Evolutionary conservation across 2,113 vertebrate species (phyloP).

Genomic region (Brienomyrus longianalis): DNA sequence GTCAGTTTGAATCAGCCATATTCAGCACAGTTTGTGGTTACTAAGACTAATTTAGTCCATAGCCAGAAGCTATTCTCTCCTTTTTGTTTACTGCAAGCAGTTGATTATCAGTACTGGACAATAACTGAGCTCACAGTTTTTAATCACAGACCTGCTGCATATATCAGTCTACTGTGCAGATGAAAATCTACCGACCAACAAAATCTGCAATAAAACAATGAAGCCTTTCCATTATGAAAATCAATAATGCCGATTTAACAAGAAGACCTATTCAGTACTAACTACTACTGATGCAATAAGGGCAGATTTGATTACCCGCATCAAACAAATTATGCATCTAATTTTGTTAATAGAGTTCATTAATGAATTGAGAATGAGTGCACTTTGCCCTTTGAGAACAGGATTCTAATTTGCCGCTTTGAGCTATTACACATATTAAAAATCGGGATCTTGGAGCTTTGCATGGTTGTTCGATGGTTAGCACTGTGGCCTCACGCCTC

Average conservation of each 20-base stretch:
- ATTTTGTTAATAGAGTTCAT: conserved; percentile 30
- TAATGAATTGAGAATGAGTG: conserved; percentile 28
- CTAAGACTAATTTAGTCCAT: not conserved
- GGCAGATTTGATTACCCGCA: conserved; percentile 29
- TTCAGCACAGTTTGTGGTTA: not conserved
- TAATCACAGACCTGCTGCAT: not conserved
- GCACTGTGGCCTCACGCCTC: not conserved
- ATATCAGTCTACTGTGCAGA: not conserved
- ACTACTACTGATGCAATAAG: conserved; percentile 21
- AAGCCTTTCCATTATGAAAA: conserved; percentile 7
- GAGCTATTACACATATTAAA: conserved; percentile 54
- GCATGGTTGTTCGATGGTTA: not conserved
- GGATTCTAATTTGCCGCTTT: conserved; percentile 27
- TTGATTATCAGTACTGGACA: not conserved
- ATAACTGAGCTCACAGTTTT: not conserved
- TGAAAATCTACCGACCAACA: not conserved
- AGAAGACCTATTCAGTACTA: conserved; percentile 13
- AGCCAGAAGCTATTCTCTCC: not conserved
- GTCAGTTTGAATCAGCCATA: not conserved
- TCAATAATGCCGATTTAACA: conserved; percentile 23
- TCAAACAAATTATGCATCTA: conserved; percentile 34
- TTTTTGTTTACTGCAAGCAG: not conserved
- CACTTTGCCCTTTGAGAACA: conserved; percentile 27
- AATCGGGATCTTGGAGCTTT: not conserved
- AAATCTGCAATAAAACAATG: not conserved